Conservation (phyloP, 2,888 invertebrate genomes). For the Diadromus collaris region DNA sequence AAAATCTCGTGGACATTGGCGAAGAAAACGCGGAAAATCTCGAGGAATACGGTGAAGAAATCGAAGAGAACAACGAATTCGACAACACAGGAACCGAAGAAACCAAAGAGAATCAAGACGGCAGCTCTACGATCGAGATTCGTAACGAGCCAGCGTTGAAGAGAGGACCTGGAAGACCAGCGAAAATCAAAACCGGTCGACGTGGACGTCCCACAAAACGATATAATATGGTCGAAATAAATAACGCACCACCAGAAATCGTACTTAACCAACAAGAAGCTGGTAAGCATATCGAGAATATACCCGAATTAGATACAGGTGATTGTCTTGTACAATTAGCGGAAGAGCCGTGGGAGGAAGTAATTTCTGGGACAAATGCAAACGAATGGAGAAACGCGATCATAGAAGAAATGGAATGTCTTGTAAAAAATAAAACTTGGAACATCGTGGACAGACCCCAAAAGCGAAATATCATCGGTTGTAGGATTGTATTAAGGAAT, state of each 20-base stretch:
- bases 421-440: constrained; percentile 65
- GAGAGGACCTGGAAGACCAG: constrained; percentile 53
- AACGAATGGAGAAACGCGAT: constrained; percentile 61
- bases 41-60: background rate
- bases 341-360: constrained; percentile 39
- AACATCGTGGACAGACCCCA: constrained; percentile 55
- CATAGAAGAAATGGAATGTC: constrained; percentile 51
- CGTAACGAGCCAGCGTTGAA: background rate
- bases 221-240: constrained; percentile 32
- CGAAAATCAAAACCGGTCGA: constrained; percentile 28
- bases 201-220: constrained; percentile 51
- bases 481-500: constrained; percentile 54
- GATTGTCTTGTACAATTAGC: constrained; percentile 7
- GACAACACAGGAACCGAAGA: no score
- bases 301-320: constrained; percentile 2
- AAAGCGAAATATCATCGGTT: constrained; percentile 40
- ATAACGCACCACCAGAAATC: constrained; percentile 4
- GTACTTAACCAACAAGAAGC: background rate
- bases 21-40: background rate
- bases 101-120: no score
- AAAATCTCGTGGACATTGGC: background rate
- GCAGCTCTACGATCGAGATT: background rate
- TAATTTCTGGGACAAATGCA: constrained; percentile 50
- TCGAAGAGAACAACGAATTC: background rate
- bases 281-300: background rate